Evolutionary conservation across 2,888 invertebrate species (phyloP), one percentile per base, ranked within the genome.

Genomic region (Drosophila mimica): DNA sequence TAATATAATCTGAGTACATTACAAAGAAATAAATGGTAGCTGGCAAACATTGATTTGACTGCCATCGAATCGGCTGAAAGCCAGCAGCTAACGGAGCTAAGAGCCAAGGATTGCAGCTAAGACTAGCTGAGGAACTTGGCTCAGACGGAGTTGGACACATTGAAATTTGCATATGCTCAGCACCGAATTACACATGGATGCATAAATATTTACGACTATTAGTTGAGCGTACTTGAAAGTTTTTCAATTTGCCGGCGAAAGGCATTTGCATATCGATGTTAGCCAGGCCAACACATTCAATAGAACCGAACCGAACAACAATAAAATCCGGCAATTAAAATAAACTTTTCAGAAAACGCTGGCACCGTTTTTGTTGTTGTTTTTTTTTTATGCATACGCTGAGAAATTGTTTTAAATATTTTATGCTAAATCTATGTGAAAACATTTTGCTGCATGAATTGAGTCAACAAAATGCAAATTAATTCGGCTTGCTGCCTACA

Each of bases 201-300:
- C 91, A 85, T 89, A 89, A 88, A 90, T 83, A 89, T 85, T 85
- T 85, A 85, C 91, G 85, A 89, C 89, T 87, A 90, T 90, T 89
- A 90, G 89, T 88, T 74, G 64, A 58, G 53, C 70, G 72, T 62
- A 76, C 70, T 74, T 70, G 62, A 89, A 85, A 85, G 82, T 85
- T 85, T 85, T 85, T 90, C 85, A 84, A 85, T 85, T 90, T 84
- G 60, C 65, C 61, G 48, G 51, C 57, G 25, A 56, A 69, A 68
- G 49, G 25, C 79, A 79, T 85, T 90, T 89, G 84, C 91, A 85
- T 85, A 90, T 90, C 91, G 91, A 90, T 89, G 58, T 49, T 20
- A n/a, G 28, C 25, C 38, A n/a, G 36, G 33, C 38, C 20, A 25
- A 56, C 17, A 58, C 9, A 30, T 34, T 34, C 13, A 34, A 62